Base-by-base conservation (phyloP, 2,888 invertebrate species). In the Aphodius sticticus region DNA sequence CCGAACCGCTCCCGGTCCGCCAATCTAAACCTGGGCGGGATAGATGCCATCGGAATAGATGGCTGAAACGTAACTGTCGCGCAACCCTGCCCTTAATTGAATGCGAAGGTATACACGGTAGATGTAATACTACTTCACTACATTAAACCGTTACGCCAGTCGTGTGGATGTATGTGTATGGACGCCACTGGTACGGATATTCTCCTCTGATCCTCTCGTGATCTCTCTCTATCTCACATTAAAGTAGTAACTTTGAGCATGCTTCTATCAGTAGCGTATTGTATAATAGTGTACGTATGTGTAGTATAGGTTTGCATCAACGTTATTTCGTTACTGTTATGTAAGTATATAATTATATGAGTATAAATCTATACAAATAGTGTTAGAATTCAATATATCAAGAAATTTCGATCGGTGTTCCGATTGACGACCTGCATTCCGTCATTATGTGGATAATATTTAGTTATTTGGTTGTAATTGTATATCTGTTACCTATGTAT, bases 81-180 rank as follows among this genome's bases (percentile, higher is more conserved):
- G 53, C 53, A 53, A 53, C 53, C 53, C 53, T 53, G 53, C 53
- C 26, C 53, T 53, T 74, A 74, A 74, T 74, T 74, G 74, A 74
- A 74, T 74, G 15, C 72, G 72, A 72, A 16, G 72, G 72, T 72
- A 72, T 35, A 74, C 35, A 53, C 53, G 53, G 9, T 53, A 53
- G 74, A 15, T 15, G 74, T 35, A 71, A 71, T 35, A 12, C 71
- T 74, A 74, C 74, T 74, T 74, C 35, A 35, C 26, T 74, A 74
- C 74, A 74, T 74, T 16, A 74, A 74, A 74, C 36, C 36, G 74
- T 35, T 53, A 53, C 53, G 53, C 9, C 53, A 53, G 53, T 12
- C 1, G 53, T 53, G 53, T 53, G 53, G 7, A 53, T 53, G 53
- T 26, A 26, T 53, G 53, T 53, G 53, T 53, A 53, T 53, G 53